Conservation (phyloP, 2,888 invertebrate genomes). For the Melinaea marsaeus region DNA sequence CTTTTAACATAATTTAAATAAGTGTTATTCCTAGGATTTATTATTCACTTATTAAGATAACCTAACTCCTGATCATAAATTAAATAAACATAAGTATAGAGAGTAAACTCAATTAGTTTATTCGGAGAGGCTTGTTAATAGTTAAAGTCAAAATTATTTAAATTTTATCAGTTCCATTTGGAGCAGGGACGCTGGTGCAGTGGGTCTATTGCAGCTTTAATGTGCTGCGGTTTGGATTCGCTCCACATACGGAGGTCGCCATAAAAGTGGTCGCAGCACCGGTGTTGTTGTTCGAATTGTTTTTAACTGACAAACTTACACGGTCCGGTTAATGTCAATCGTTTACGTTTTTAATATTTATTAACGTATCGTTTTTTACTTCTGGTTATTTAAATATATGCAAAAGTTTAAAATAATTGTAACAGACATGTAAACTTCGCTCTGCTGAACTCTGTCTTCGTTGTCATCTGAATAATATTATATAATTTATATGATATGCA, state of each 20-base stretch:
- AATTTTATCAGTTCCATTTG: constrained; percentile 47
- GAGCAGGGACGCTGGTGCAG: constrained; percentile 48
- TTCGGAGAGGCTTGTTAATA: constrained; percentile 1
- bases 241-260: constrained; percentile 61
- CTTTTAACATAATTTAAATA: too few species aligned
- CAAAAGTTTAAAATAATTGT: constrained; percentile 27
- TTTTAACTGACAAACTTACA: constrained; percentile 58
- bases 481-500: neutral
- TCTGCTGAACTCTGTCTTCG: neutral
- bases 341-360: neutral
- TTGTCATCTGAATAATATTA: constrained; percentile 3
- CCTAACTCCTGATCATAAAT: too few species aligned
- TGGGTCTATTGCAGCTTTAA: constrained; percentile 63
- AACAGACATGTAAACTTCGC: constrained; percentile 5
- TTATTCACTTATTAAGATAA: too few species aligned
- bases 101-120: neutral
- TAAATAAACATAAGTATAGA: too few species aligned
- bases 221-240: constrained; percentile 66
- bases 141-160: constrained; percentile 20
- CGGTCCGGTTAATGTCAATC: constrained; percentile 42
- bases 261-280: constrained; percentile 57
- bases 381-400: too few species aligned
- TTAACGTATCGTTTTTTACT: too few species aligned
- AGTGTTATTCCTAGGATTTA: too few species aligned
- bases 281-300: constrained; percentile 61